phyloP scores from a whole-genome alignment of 2,797 vertebrate genomes.

The Ctenopoma multispine region DNA sequence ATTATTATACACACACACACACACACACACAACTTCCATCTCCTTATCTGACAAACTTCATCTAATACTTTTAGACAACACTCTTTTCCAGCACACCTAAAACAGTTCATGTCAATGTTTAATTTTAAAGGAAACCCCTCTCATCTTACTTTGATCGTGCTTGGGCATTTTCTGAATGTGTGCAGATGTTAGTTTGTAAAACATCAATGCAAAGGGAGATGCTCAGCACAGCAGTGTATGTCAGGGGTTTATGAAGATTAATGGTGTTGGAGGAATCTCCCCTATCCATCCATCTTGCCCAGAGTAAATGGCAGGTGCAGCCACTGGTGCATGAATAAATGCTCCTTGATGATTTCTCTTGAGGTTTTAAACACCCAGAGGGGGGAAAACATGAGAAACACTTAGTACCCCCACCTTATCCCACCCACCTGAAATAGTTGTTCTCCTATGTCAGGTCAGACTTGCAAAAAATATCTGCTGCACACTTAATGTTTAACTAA shows the following conservation, averaged over 20 bases:
- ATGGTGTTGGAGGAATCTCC: slow-evolving; percentile 64
- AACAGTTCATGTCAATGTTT: background rate
- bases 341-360: slow-evolving; percentile 75
- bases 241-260: slow-evolving; percentile 72
- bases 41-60: background rate
- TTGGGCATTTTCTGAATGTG: slow-evolving; percentile 12
- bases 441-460: slow-evolving; percentile 27
- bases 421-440: slow-evolving; percentile 43
- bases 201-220: slow-evolving; percentile 51
- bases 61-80: background rate
- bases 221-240: slow-evolving; percentile 50
- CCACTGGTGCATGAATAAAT: slow-evolving; percentile 74
- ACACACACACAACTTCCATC: too few relatives aligned
- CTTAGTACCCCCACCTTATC: background rate
- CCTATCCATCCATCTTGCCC: slow-evolving; percentile 71
- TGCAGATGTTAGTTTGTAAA: background rate
- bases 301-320: slow-evolving; percentile 78
- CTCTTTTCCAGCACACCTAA: background rate
- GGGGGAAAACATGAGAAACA: slow-evolving; percentile 9
- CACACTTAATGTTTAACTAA: slow-evolving; percentile 6
- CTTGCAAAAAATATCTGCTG: slow-evolving; percentile 17
- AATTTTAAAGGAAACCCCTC: background rate
- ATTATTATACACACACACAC: too few relatives aligned
- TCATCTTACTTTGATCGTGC: slow-evolving; percentile 4
- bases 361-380: slow-evolving; percentile 55